These are phyloP conservation scores for Drosophila fulvimacula DNA, from an alignment of 2,888 invertebrate species.

Conservation along the genomic window DNA sequence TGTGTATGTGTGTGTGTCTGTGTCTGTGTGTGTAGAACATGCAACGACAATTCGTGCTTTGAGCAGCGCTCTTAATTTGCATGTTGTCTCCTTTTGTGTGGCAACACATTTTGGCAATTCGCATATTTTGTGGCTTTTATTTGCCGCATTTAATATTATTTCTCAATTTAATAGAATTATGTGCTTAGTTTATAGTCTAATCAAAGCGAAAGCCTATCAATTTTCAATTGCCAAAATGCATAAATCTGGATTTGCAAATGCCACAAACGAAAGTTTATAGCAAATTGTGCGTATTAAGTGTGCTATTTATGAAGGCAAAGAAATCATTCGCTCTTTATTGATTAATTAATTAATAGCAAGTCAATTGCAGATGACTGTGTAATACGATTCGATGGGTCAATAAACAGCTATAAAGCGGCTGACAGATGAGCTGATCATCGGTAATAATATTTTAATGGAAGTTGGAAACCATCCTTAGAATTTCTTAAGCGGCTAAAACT, in stretches of 20 bases:
- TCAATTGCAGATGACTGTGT: background rate
- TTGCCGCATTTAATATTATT: slow-evolving; percentile 41
- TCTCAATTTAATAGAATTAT: slow-evolving; percentile 23
- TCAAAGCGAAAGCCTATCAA: background rate
- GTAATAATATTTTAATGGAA: too few species aligned
- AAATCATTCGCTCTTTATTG: background rate
- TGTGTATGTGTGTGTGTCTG: slow-evolving; percentile 5
- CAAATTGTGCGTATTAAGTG: slow-evolving; percentile 6
- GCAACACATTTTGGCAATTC: slow-evolving; percentile 9
- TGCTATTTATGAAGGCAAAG: background rate
- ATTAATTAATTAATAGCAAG: background rate
- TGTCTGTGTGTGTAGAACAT: slow-evolving; percentile 3
- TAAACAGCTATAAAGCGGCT: background rate
- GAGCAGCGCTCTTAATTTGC: slow-evolving; percentile 41
- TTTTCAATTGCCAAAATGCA: slow-evolving; percentile 8
- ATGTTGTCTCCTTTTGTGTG: slow-evolving; percentile 38
- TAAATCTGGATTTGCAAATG: slow-evolving; percentile 10
- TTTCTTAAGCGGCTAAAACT: too few species aligned
- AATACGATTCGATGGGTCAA: background rate
- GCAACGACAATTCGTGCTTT: slow-evolving; percentile 25
- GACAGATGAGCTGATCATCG: background rate
- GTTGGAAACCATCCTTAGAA: too few species aligned
- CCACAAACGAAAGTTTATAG: slow-evolving; percentile 2
- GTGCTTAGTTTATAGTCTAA: slow-evolving; percentile 18
- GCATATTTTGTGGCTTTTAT: slow-evolving; percentile 38